Base-by-base conservation (phyloP, 2,113 vertebrate species). In the Tetrao urogallus region DNA sequence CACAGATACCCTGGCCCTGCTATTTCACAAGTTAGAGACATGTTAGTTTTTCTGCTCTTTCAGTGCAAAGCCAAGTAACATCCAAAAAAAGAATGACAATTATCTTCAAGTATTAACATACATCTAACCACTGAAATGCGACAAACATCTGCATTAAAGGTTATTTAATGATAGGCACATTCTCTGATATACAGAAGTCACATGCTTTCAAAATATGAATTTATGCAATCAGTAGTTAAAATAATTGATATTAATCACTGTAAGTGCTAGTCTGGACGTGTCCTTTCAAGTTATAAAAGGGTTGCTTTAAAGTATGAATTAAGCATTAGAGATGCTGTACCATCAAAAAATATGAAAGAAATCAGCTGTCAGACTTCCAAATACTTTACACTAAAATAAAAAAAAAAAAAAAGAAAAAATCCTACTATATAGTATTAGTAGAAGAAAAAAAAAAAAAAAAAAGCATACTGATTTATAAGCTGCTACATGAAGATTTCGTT, bases 201-300 rank as follows among this genome's bases (percentile, higher is more conserved):
- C 6, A 4, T 42, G 56, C 14, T 63, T 90, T 56, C 73, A 15
- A 70, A 43, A 10, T 1, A 0, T 52, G 13, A 30, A 67, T 79
- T 84, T 77, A 77, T 70, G 64, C 8, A 12, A 3, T 16, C 65
- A 57, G 48, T 42, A 86, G 76, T 80, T 61, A 80, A 63, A 88
- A 63, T 19, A 85, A 52, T 71, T 71, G 13, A 71, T 28, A 71
- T 15, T 52, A 50, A 10, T 54, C 57, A 58, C 2, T 63, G 1
- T 67, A 64, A 56, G 18, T 73, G 19, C 20, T 42, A 70, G 9
- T 67, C 38, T 0, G 0, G 13, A 14, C 28, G 70, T 38, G 21
- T 25, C 66, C 25, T 69, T 63, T 19, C 38, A 45, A 32, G 32
- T 56, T 56, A 30, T 5, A 69, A 76, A 72, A 88, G 65, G 7